A percentile compares a stretch with the other conserved stretches of the same genome.
phyloP scores from a whole-genome alignment of 2,888 invertebrate species.

The Drosophila acutilabella region DNA sequence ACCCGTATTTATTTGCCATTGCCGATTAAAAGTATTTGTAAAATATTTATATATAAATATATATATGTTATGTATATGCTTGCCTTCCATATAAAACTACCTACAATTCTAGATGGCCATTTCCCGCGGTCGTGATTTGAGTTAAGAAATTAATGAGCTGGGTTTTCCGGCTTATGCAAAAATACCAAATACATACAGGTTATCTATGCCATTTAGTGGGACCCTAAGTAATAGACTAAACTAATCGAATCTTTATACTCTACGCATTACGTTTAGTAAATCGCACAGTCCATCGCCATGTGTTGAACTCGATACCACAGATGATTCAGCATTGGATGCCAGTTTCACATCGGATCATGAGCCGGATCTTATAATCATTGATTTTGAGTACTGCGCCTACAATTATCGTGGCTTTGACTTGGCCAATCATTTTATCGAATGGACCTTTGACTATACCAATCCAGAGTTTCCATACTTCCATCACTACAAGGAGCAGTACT shows the following conservation, averaged over 20 bases:
- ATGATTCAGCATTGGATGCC: constrained; percentile 80
- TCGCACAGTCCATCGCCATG: constrained; percentile 56
- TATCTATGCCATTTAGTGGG: constrained; percentile 49
- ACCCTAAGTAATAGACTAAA: constrained; percentile 14
- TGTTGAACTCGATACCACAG: constrained; percentile 77
- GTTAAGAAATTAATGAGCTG: constrained; percentile 47
- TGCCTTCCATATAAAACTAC: constrained; percentile 61
- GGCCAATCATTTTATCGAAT: constrained; percentile 97
- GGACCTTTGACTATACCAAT: constrained; percentile 95
- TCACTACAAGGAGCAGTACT: constrained; percentile 88
- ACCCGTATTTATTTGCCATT: constrained; percentile 59
- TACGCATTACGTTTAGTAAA: constrained; percentile 41
- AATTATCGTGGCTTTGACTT: constrained; percentile 97
- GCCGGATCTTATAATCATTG: constrained; percentile 91
- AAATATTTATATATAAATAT: too few species aligned
- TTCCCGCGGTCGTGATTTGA: constrained; percentile 71
- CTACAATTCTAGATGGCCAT: constrained; percentile 70
- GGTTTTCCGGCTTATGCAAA: constrained; percentile 43
- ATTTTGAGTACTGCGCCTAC: constrained; percentile 98
- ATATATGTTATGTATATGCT: constrained; percentile 38
- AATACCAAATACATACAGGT: constrained; percentile 66
- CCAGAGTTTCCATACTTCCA: constrained; percentile 91
- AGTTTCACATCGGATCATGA: constrained; percentile 73
- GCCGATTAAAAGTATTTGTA: constrained; percentile 16
- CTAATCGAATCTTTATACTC: constrained; percentile 30